These are phyloP conservation scores for Gallinago stenura DNA, from an alignment of 2,797 vertebrate species.

Conservation along the genomic window DNA sequence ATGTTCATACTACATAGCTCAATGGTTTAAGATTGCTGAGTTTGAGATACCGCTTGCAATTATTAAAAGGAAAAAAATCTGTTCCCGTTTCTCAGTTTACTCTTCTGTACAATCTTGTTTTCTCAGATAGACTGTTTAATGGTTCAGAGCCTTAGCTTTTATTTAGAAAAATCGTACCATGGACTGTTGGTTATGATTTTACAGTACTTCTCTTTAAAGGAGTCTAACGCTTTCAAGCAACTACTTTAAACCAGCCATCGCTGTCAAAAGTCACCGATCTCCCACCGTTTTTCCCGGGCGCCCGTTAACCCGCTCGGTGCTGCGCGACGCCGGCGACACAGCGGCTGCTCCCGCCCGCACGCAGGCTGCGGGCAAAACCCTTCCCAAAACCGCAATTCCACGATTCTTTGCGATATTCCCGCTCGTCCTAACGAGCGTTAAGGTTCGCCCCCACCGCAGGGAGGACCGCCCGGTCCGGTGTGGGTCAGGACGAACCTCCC, in stretches of 20 bases:
- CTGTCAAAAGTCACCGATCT: not conserved
- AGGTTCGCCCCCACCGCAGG: rapidly evolving
- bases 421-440: too few relatives aligned
- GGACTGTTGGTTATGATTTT: not conserved
- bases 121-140: slow-evolving; percentile 22
- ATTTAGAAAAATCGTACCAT: slow-evolving; percentile 42
- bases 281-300: rapidly evolving
- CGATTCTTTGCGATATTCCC: not conserved
- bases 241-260: not conserved
- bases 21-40: slow-evolving; percentile 67
- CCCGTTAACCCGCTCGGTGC: rapidly evolving
- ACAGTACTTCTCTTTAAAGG: not conserved
- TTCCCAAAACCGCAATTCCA: rapidly evolving
- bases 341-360: rapidly evolving
- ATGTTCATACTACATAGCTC: slow-evolving; percentile 65
- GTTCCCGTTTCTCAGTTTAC: slow-evolving; percentile 40
- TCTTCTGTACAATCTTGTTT: not conserved
- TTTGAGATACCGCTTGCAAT: slow-evolving; percentile 73
- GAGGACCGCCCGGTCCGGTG: not conserved
- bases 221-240: not conserved
- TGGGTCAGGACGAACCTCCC: rapidly evolving
- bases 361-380: rapidly evolving
- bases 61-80: slow-evolving; percentile 58
- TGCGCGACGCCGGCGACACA: rapidly evolving
- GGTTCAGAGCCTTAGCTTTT: slow-evolving; percentile 62